Evolutionary conservation across 2,113 vertebrate species (phyloP), one percentile per base, ranked within the genome.

Genomic region (Lampris megalopsis): DNA sequence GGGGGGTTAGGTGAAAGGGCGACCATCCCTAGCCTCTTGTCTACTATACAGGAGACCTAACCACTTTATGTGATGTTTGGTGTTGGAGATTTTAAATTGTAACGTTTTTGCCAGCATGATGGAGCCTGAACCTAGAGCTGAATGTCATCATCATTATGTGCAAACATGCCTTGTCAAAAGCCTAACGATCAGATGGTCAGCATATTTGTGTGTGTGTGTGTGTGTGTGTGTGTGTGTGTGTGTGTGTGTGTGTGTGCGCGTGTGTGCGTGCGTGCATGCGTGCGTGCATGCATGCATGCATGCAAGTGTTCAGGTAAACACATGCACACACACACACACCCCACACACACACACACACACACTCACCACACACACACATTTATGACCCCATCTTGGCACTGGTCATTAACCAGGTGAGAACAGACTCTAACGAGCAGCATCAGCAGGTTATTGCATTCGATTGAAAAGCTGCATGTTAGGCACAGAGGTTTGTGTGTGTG

Each of bases 371-470:
- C 56, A 68, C 64, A 73, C 63, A 45, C 40, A 71, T 84, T 75
- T 85, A 83, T 54, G 70, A 66, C 71, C 73, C 57, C 61, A 73
- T 84, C 75, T 86, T 71, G 77, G 72, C 87, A 60, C 77, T 50
- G 71, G 71, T 73, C 83, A 88, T 88, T 88, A 90, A 86, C 79
- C 56, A 77, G 80, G 71, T 75, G 81, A 85, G 81, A 81, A 80
- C 56, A 75, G 73, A 74, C 75, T 86, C 56, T 87, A 85, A 87
- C 64, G 73, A 69, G 75, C 72, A 84, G 76, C 74, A 69, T 59
- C 75, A 82, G 71, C 54, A 63, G 73, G 82, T 83, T 80, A 82
- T 76, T 80, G 78, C 77, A 80, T 85, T 82, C 80, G 75, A 88
- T 75, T 81, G 73, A 87, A 84, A 87, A 79, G 77, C 87, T 76